Evolutionary conservation across 2,113 vertebrate species (phyloP), one percentile per base, ranked within the genome.

Genomic region (Megaceryle maxima): DNA sequence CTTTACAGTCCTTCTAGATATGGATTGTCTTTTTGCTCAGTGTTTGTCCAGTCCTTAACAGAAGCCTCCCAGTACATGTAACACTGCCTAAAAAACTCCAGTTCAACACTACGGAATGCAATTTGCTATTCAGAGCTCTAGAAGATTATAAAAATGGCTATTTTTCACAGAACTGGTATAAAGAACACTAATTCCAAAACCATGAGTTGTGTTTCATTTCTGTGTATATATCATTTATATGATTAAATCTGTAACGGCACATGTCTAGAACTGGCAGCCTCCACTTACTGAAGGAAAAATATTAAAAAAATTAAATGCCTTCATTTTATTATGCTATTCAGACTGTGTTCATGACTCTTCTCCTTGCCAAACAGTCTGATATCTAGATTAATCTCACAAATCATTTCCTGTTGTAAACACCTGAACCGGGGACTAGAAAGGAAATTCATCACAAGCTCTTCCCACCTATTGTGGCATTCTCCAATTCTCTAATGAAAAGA

Each of bases 321-420:
- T 70, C 13, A 50, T 94, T 86, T 78, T 78, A 88, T 91, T 90
- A 53, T 51, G 48, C 28, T 94, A 15, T 76, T 88, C 66, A 91
- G 64, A 72, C 33, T 29, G 37, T 53, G 59, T 48, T 88, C 72
- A 41, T 67, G 43, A 48, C 44, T 93, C 69, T 72, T 72, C 87
- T 78, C 51, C 43, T 77, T 68, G 68, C 91, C 88, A 94, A 93
- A 53, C 60, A 76, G 35, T 39, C 82, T 48, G 55, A 94, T 92
- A 92, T 93, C 29, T 68, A 95, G 81, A 96, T 88, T 73, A 69
- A 84, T 53, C n/a, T 72, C 78, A 88, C 80, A 94, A 92, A 92
- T 88, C 29, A 88, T 87, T 96, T 90, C 78, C 76, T 56, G 70
- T 69, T 87, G 79, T 77, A 95, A 94, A 87, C 68, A 90, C 90